Conservation (phyloP, 2,113 vertebrate species). For the Bos javanicus region DNA sequence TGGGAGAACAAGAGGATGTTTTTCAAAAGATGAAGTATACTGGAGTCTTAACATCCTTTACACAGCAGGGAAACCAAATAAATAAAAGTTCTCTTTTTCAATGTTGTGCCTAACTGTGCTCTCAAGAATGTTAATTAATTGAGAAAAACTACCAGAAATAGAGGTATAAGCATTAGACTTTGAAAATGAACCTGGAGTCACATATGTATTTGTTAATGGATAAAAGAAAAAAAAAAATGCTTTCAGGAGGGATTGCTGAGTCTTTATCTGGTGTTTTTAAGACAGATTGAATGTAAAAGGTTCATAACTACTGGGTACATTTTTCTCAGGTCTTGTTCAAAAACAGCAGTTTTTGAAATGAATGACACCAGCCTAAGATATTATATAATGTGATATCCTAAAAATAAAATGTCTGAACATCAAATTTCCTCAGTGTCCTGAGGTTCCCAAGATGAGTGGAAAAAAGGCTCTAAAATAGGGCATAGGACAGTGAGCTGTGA, state of each 20-base stretch:
- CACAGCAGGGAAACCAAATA: conserved; percentile 58
- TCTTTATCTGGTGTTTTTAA: neutral
- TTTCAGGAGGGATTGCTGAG: conserved; percentile 11
- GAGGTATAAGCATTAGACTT: neutral
- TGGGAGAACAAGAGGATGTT: conserved; percentile 28
- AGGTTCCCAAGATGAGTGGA: conserved; percentile 41
- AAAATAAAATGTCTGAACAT: conserved; percentile 70
- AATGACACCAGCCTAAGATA: conserved; percentile 50
- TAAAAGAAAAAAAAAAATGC: conserved; percentile 53
- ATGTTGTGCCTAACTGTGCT: conserved; percentile 45
- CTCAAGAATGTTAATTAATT: conserved; percentile 69
- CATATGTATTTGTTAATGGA: conserved; percentile 56
- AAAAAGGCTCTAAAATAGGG: conserved; percentile 54
- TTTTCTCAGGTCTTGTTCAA: conserved; percentile 63
- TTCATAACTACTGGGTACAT: conserved; percentile 31
- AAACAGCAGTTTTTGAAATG: conserved; percentile 47
- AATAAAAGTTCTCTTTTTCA: conserved; percentile 54
- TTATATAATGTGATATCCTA: conserved; percentile 59
- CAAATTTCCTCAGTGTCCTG: conserved; percentile 51
- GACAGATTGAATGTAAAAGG: conserved; percentile 43
- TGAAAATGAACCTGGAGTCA: conserved; percentile 58
- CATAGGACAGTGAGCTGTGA: neutral
- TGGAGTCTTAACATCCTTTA: conserved; percentile 41
- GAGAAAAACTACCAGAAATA: conserved; percentile 1
- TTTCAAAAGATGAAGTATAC: conserved; percentile 42